These are phyloP conservation scores for Caenorhabditis sinica DNA, from an alignment of 2,888 invertebrate genomes.

Conservation along the genomic window DNA sequence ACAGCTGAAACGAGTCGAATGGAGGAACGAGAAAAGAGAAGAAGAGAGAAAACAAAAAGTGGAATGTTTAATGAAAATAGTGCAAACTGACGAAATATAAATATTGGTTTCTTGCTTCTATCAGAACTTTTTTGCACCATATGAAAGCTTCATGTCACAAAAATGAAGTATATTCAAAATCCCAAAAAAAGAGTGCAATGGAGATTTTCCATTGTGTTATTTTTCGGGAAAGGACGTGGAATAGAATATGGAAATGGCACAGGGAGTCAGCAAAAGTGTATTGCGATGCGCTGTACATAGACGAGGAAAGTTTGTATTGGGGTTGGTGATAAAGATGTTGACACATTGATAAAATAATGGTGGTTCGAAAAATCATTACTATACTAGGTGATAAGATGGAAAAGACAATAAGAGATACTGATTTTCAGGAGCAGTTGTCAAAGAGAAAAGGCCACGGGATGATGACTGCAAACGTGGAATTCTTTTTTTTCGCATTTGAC, in stretches of 20 bases:
- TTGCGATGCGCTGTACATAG: constrained; percentile 3
- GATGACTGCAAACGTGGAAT: too few species aligned
- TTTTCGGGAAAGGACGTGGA: background rate
- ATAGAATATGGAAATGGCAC: background rate
- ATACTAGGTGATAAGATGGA: background rate
- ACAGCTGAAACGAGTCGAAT: constrained; percentile 22
- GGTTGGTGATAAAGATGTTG: background rate
- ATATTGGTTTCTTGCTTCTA: background rate
- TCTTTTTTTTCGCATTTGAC: too few species aligned
- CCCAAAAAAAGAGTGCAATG: background rate
- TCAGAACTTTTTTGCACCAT: background rate
- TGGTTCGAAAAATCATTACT: background rate
- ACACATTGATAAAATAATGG: constrained; percentile 1
- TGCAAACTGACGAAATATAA: background rate
- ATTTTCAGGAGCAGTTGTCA: background rate
- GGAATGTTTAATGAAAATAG: background rate
- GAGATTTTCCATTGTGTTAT: background rate
- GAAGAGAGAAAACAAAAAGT: constrained; percentile 2
- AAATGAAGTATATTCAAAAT: too few species aligned
- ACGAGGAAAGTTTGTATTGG: background rate
- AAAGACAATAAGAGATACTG: background rate
- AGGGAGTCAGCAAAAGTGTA: background rate
- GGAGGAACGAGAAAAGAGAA: background rate
- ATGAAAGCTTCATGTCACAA: too few species aligned
- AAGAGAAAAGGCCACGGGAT: too few species aligned